Evolutionary conservation across 2,888 invertebrate species (phyloP).

Genomic region (Eristalis tenax): DNA sequence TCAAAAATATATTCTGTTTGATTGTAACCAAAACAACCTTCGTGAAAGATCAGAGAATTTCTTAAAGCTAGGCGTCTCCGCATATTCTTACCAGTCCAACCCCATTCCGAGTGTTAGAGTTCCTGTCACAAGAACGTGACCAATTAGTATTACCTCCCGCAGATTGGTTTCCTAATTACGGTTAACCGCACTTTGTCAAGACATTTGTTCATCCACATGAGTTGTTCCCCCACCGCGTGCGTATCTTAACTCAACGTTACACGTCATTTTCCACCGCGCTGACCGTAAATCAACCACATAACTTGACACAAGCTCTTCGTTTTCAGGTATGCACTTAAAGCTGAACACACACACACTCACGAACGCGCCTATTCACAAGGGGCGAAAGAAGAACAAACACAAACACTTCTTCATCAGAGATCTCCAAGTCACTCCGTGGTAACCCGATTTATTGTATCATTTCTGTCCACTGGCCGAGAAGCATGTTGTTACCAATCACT

Average conservation of each 20-base stretch:
- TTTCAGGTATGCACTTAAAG: background rate
- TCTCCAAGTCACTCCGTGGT: conserved; percentile 19
- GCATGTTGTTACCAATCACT: conserved; percentile 80
- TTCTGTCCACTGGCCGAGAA: conserved; percentile 50
- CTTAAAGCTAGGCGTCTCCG: too few relatives aligned
- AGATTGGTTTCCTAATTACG: background rate
- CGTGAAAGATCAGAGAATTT: too few relatives aligned
- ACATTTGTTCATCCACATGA: background rate
- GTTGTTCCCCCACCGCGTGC: background rate
- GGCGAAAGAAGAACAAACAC: conserved; percentile 6
- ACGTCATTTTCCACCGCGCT: conserved; percentile 39
- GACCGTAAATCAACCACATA: conserved; percentile 60
- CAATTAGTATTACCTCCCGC: background rate
- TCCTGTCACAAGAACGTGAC: background rate
- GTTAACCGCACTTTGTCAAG: background rate
- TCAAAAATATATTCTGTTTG: too few relatives aligned
- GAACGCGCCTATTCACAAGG: too few relatives aligned
- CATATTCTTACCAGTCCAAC: background rate
- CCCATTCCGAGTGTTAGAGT: background rate
- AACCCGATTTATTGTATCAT: conserved; percentile 53
- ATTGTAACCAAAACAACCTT: too few relatives aligned
- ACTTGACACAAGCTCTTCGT: conserved; percentile 35
- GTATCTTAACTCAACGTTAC: conserved; percentile 51
- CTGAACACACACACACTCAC: background rate
- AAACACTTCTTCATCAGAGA: conserved; percentile 8